Conservation (phyloP, 2,113 vertebrate genomes). For the Porphyrio hochstetteri region DNA sequence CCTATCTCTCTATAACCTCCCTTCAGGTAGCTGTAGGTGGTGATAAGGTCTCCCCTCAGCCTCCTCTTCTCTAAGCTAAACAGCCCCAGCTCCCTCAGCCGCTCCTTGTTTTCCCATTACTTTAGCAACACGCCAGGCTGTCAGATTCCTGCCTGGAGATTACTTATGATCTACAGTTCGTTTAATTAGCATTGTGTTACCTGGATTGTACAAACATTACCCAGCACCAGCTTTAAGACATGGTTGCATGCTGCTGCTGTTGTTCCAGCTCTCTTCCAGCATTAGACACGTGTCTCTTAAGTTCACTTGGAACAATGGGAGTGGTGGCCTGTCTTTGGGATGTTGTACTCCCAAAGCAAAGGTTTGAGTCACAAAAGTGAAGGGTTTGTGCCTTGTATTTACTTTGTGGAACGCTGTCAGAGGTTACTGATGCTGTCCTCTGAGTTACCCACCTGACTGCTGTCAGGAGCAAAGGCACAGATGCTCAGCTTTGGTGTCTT, state of each 20-base stretch:
- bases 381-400: not conserved
- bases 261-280: not conserved
- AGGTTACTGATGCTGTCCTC: not conserved
- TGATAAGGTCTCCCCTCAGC: no score
- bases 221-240: accelerated
- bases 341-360: not conserved
- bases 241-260: not conserved
- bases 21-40: no score
- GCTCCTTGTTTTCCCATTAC: not conserved
- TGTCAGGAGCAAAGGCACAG: not conserved
- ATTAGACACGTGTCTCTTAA: not conserved
- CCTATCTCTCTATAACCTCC: no score
- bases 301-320: not conserved
- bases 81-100: no score
- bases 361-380: not conserved
- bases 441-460: not conserved
- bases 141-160: not conserved
- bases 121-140: not conserved
- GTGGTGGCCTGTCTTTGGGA: not conserved
- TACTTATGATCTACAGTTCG: not conserved
- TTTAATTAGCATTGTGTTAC: not conserved
- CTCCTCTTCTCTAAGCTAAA: no score
- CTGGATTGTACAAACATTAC: not conserved
- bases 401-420: not conserved
- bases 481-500: not conserved